Base-by-base conservation (phyloP, 1,140 invertebrate genomes). In the Drosophila mayri region DNA sequence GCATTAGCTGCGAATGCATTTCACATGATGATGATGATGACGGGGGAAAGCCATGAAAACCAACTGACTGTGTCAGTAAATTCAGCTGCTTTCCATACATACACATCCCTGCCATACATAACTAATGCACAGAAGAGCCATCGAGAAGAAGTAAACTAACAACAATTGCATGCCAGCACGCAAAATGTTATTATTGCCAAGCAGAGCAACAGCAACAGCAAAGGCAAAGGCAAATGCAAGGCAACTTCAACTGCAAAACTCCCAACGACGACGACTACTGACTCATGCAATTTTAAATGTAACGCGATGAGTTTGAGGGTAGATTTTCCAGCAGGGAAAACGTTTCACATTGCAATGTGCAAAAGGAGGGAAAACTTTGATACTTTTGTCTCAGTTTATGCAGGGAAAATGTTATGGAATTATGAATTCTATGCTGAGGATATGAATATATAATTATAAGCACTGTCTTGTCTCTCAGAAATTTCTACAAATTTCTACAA, bases 91-190 rank as follows among this genome's bases (percentile, higher is more conserved):
- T 81, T 87, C 79, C 79, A 81, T 52, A 35, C 49, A 14, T 16
- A 30, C 22, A 22, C 14, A 28, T 25, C 14, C 46, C n/a, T 28
- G 5, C 47, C n/a, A 52, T 88, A 81, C 67, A 88, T 88, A 75
- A 78, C 79, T 80, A 88, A 83, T 87, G 79, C 67, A 66, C 43
- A 72, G 64, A 79, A 71, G 62, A 61, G 54, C 54, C 76, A 54
- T 43, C 12, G 37, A 67, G 70, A 59, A 43, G 32, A 28, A 60
- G 63, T 63, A 81, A 70, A 71, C 78, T 67, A 77, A 86, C 84
- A 76, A 70, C 72, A 75, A 87, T 80, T 75, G 84, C 84, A 88
- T 88, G 84, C 79, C 61, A 65, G 73, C 80, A 88, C 84, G 80
- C 84, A 88, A 88, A 88, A 78, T 88, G 70, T 73, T 88, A 83